These are phyloP conservation scores for Hippotragus niger DNA, from an alignment of 2,113 vertebrate genomes.

Conservation along the genomic window DNA sequence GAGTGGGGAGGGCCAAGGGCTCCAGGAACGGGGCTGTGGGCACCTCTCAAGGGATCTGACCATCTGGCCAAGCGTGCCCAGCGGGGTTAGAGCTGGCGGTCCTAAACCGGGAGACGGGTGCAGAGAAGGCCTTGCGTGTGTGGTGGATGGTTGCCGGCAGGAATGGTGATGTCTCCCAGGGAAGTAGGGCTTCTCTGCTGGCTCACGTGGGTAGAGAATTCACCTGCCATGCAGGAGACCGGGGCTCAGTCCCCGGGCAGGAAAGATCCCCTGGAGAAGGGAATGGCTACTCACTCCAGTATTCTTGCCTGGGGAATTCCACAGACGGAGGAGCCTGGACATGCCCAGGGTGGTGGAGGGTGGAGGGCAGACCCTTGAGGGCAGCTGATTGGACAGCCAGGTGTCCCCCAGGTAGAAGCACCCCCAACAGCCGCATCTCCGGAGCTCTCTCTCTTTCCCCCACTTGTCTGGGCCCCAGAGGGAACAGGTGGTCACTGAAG, in stretches of 20 bases:
- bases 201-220: not conserved
- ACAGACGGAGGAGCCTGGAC: not conserved
- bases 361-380: not conserved
- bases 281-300: not conserved
- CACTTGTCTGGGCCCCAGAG: not conserved
- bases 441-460: not conserved
- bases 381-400: no score
- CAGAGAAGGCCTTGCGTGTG: not conserved
- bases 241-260: not conserved
- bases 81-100: accelerated
- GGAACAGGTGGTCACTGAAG: no score
- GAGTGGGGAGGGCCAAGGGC: not conserved
- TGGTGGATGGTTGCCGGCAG: not conserved
- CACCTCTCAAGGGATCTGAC: not conserved
- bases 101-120: accelerated
- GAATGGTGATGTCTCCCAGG: not conserved
- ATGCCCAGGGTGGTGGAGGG: not conserved
- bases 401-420: not conserved
- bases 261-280: not conserved
- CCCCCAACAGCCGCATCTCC: not conserved
- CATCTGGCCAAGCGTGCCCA: no score
- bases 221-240: not conserved
- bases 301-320: not conserved
- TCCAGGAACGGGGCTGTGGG: not conserved
- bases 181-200: not conserved